Base-by-base conservation (phyloP, 2,113 vertebrate genomes). In the Triplophysa rosa region DNA sequence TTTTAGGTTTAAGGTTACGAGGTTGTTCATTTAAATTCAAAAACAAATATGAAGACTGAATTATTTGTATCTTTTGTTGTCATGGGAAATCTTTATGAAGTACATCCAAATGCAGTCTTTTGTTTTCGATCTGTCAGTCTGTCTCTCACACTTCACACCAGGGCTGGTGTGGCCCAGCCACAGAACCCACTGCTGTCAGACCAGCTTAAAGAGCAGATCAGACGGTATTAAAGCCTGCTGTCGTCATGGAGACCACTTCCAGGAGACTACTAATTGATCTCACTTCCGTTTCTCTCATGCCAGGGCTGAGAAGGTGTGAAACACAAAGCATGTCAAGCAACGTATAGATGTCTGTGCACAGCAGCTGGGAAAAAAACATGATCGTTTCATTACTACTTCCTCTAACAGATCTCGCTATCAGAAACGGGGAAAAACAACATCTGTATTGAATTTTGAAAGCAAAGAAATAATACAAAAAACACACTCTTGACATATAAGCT, bases 271-370 rank as follows among this genome's bases (percentile, higher is more conserved):
- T 76, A 76, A 84, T 79, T 70, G 67, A 77, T 81, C 77, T 71
- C 66, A 75, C 69, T 79, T 84, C 70, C 73, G 40, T 76, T 79
- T 10, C n/a, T 26, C 62, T 71, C 63, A 24, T 70, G 75, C 67
- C 70, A 21, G 56, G 67, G 81, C 21, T 82, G 62, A 78, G 62
- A 83, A 82, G 54, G 84, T 84, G 86, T 83, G 80, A 87, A 87
- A 42, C 79, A 77, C 26, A 64, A 82, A 10, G 73, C 58, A 52
- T 68, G 5, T 21, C 40, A 54, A 79, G 77, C 62, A 63, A 63
- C 45, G 56, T 69, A 75, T 45, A 62, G 83, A 67, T 67, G 54
- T 70, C 67, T 69, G 16, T 37, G 66, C 49, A 79, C 84, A 29
- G 73, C 29, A 42, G 23, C 73, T 26, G 77, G 42, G 29, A 16